These are phyloP conservation scores for Prenolepis imparis DNA, from an alignment of 2,888 invertebrate species.

Conservation along the genomic window DNA sequence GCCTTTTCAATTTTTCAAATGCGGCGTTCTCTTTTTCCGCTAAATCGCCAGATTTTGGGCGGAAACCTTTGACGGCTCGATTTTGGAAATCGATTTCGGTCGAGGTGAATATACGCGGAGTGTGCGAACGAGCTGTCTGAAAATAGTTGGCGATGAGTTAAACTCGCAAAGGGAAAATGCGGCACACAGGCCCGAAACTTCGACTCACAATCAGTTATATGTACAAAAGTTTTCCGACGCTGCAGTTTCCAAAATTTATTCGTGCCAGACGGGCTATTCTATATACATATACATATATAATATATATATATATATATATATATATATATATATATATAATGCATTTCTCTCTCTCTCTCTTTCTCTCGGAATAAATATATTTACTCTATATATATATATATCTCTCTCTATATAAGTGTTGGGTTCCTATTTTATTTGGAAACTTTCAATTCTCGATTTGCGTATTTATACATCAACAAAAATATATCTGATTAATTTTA, in stretches of 20 bases:
- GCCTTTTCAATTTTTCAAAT: conserved; percentile 32
- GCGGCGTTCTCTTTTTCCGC: conserved; percentile 24
- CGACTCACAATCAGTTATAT: conserved; percentile 27
- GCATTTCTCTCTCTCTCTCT: too few relatives aligned
- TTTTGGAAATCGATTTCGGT: conserved; percentile 47
- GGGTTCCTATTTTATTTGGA: not conserved
- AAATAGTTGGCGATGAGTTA: conserved; percentile 51
- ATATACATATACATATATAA: conserved; percentile 34
- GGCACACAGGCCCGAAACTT: conserved; percentile 14
- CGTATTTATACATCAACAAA: not conserved
- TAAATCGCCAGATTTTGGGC: conserved; percentile 5
- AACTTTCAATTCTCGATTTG: not conserved
- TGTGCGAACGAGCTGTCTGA: conserved; percentile 33
- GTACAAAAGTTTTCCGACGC: conserved; percentile 63
- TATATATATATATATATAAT: conserved; percentile 9
- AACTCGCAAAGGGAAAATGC: conserved; percentile 29
- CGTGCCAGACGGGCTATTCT: conserved; percentile 63
- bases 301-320: conserved; percentile 53
- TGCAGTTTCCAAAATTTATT: conserved; percentile 72
- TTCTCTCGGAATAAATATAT: too few relatives aligned
- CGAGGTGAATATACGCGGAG: not conserved
- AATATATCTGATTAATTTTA: not conserved
- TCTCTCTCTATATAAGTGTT: conserved; percentile 63
- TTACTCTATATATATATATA: conserved; percentile 48
- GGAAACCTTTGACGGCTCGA: conserved; percentile 39